phyloP scores from a whole-genome alignment of 2,888 invertebrate species.

The Cryptocephalus primarius region DNA sequence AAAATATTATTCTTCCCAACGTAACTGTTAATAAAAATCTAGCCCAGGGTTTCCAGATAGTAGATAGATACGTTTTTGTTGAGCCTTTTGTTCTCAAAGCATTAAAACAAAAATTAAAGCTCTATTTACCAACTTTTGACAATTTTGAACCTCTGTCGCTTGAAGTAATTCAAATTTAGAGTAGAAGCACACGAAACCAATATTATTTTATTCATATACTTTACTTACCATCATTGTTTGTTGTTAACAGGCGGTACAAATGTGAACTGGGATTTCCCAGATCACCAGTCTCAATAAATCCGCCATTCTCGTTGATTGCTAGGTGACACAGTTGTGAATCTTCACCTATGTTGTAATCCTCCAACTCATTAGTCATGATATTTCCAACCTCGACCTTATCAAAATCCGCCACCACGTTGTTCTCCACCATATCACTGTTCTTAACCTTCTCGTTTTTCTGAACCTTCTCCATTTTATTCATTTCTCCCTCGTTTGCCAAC shows the following conservation, averaged over 20 bases:
- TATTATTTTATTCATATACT: too few relatives aligned
- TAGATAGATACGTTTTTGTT: too few relatives aligned
- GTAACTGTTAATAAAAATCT: too few relatives aligned
- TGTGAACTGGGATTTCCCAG: slow-evolving; percentile 25
- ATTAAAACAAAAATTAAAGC: too few relatives aligned
- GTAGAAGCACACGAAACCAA: too few relatives aligned
- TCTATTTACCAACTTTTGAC: too few relatives aligned
- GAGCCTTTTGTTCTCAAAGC: too few relatives aligned
- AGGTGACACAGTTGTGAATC: slow-evolving; percentile 19
- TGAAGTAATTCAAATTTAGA: too few relatives aligned
- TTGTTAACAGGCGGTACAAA: slow-evolving; percentile 31
- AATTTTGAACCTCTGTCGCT: too few relatives aligned
- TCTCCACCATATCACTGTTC: not conserved
- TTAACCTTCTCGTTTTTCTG: slow-evolving; percentile 1
- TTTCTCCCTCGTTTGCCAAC: slow-evolving; percentile 18
- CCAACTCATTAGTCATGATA: slow-evolving; percentile 11
- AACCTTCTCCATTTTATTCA: slow-evolving; percentile 1
- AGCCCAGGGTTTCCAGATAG: too few relatives aligned
- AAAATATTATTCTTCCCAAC: too few relatives aligned
- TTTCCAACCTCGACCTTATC: slow-evolving; percentile 10
- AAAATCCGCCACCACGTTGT: slow-evolving; percentile 4
- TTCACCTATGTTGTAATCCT: slow-evolving; percentile 13
- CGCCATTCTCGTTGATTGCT: slow-evolving; percentile 16
- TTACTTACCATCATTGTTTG: slow-evolving; percentile 30
- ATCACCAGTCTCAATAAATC: slow-evolving; percentile 13